A percentile compares a stretch with the other conserved stretches of the same genome.
phyloP scores from a whole-genome alignment of 2,888 invertebrate genomes.

The Ichneumoninae sp. region DNA sequence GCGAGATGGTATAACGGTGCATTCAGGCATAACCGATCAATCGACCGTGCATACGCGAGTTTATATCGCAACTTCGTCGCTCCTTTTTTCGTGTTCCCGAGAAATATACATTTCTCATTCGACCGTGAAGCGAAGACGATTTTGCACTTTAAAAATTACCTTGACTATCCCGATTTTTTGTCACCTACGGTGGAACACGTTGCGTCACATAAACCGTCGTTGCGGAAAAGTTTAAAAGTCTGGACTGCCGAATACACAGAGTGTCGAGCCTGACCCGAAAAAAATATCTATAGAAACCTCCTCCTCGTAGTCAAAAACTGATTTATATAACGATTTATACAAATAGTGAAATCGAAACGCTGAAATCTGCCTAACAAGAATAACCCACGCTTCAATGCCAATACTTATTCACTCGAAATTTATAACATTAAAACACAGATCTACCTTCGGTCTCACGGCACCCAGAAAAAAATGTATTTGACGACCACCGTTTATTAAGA shows the following conservation, averaged over 20 bases:
- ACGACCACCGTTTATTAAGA: too few relatives aligned
- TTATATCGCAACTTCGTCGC: constrained; percentile 1
- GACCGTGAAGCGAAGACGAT: constrained; percentile 1
- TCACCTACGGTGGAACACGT: background rate
- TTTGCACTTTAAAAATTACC: background rate
- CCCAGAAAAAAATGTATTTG: too few relatives aligned
- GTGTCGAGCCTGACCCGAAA: background rate
- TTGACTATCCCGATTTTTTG: constrained; percentile 1
- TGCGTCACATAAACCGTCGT: background rate
- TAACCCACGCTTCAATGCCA: too few relatives aligned
- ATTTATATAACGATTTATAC: too few relatives aligned
- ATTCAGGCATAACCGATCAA: constrained; percentile 36
- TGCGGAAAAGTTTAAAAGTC: background rate
- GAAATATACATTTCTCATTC: background rate
- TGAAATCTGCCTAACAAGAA: too few relatives aligned
- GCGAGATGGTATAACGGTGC: constrained; percentile 37
- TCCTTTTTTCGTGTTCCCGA: background rate
- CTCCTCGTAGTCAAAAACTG: too few relatives aligned
- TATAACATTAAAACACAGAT: too few relatives aligned
- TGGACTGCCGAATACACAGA: background rate
- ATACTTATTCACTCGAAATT: too few relatives aligned
- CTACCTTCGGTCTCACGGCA: background rate
- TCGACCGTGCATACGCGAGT: constrained; percentile 19
- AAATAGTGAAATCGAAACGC: too few relatives aligned
- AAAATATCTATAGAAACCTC: background rate